These are phyloP conservation scores for Nemurella pictetii DNA, from an alignment of 2,888 invertebrate genomes.

Conservation along the genomic window DNA sequence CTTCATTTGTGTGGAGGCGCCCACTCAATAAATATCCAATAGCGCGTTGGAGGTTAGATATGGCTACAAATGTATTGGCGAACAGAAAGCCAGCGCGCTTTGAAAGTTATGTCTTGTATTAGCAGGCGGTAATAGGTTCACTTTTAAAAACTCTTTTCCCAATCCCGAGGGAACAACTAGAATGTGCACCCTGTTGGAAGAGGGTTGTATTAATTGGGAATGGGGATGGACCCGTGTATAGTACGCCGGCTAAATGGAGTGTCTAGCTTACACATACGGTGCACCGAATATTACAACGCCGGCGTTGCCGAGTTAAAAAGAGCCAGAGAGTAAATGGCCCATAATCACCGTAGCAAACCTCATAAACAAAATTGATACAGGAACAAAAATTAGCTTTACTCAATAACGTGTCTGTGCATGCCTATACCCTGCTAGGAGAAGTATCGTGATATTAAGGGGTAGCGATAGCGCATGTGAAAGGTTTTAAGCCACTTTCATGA, in stretches of 20 bases:
- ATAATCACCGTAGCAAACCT: slow-evolving; percentile 40
- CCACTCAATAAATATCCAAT: not conserved
- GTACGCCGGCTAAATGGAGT: slow-evolving; percentile 7
- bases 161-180: not conserved
- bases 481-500: slow-evolving; percentile 37
- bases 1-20: not conserved
- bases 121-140: not conserved
- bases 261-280: slow-evolving; percentile 28
- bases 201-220: slow-evolving; percentile 35
- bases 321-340: slow-evolving; percentile 34
- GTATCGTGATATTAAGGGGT: slow-evolving; percentile 1
- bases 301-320: slow-evolving; percentile 22
- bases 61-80: not conserved
- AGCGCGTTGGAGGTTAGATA: not conserved
- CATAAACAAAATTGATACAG: slow-evolving; percentile 41
- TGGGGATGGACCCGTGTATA: slow-evolving; percentile 21
- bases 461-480: slow-evolving; percentile 7
- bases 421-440: not conserved
- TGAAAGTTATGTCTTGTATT: not conserved
- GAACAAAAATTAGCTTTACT: slow-evolving; percentile 36
- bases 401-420: slow-evolving; percentile 25
- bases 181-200: slow-evolving; percentile 23
- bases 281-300: slow-evolving; percentile 31
- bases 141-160: not conserved
- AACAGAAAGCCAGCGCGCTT: not conserved